Conservation (phyloP, 1,140 invertebrate species). For the Lasioglossum albipes region DNA sequence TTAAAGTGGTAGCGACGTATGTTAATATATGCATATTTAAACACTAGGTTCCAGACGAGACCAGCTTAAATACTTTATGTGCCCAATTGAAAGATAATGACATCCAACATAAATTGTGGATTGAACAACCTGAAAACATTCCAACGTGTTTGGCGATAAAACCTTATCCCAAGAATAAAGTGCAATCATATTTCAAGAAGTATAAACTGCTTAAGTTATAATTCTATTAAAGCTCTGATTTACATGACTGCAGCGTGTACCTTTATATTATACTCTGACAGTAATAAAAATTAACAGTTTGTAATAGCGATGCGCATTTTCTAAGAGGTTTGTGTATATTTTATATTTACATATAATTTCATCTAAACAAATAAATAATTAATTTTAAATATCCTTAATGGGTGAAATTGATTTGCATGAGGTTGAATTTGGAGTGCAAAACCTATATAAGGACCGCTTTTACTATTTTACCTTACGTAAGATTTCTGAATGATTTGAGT, state of each 20-base stretch:
- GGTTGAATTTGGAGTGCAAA: too few relatives aligned
- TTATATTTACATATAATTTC: too few relatives aligned
- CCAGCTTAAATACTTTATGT: conserved; percentile 84
- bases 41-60: conserved; percentile 88
- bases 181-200: conserved; percentile 93
- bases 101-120: conserved; percentile 96
- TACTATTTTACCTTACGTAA: too few relatives aligned
- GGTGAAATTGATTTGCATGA: too few relatives aligned
- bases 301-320: neutral
- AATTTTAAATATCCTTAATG: too few relatives aligned
- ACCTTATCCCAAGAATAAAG: conserved; percentile 92
- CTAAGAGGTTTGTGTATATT: too few relatives aligned
- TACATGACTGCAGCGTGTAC: neutral
- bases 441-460: too few relatives aligned
- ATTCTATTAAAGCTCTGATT: neutral
- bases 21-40: neutral
- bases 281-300: conserved; percentile 3
- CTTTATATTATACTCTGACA: neutral
- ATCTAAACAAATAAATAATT: too few relatives aligned
- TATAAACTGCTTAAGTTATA: conserved; percentile 89
- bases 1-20: too few relatives aligned
- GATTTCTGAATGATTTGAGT: too few relatives aligned
- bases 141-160: conserved; percentile 96
- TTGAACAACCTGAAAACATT: conserved; percentile 98
- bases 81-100: conserved; percentile 85